These are phyloP conservation scores for Dendrolimus houi DNA, from an alignment of 2,888 invertebrate species.

Conservation along the genomic window DNA sequence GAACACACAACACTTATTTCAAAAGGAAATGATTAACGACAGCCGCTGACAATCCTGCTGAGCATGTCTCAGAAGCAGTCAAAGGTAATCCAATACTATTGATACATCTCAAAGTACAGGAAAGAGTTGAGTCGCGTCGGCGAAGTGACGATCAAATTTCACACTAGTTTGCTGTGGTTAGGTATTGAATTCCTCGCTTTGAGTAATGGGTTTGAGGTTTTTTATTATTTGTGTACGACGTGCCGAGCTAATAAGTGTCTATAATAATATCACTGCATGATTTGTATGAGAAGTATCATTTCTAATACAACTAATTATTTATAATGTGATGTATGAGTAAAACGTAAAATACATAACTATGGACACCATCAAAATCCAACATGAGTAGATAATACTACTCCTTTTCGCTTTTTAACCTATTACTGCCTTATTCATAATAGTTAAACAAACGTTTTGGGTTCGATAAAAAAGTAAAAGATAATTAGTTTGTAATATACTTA, in stretches of 20 bases:
- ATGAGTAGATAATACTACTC: too few species aligned
- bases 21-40: constrained; percentile 50
- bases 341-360: too few species aligned
- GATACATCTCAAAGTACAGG: constrained; percentile 28
- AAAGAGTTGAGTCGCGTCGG: not conserved
- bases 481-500: too few species aligned
- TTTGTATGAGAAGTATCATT: too few species aligned
- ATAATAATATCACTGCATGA: too few species aligned
- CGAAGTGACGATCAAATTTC: not conserved
- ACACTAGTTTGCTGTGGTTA: not conserved
- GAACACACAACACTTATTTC: constrained; percentile 1
- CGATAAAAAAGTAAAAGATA: too few species aligned
- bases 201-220: not conserved
- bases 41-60: constrained; percentile 32
- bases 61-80: constrained; percentile 20
- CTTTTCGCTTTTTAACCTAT: too few species aligned
- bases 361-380: too few species aligned
- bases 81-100: constrained; percentile 45
- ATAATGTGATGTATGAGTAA: too few species aligned
- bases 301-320: too few species aligned
- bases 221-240: not conserved
- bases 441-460: too few species aligned
- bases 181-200: not conserved
- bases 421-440: too few species aligned
- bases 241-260: not conserved